Conservation (phyloP, 2,113 vertebrate species). For the Prolemur simus region DNA sequence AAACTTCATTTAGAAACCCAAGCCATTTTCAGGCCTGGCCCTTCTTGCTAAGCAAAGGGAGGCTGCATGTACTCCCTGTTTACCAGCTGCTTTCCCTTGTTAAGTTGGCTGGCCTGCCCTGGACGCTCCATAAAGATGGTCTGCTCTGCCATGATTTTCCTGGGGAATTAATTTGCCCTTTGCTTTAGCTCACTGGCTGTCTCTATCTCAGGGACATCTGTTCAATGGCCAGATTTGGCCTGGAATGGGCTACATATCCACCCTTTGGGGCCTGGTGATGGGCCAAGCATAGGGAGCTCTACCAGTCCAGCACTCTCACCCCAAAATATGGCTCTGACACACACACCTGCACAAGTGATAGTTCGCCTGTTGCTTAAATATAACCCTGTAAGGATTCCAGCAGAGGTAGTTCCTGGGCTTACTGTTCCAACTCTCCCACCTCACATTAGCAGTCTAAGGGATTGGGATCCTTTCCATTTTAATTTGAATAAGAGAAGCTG, state of each 20-base stretch:
- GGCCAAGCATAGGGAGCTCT: neutral
- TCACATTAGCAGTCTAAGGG: neutral
- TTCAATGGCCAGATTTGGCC: neutral
- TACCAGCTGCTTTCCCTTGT: neutral
- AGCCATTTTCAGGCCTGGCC: neutral
- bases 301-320: neutral
- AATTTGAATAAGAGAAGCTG: constrained; percentile 50
- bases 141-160: neutral
- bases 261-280: neutral
- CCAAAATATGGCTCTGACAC: neutral
- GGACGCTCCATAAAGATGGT: neutral
- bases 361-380: neutral
- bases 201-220: neutral
- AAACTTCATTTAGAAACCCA: neutral
- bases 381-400: neutral
- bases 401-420: neutral
- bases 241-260: neutral
- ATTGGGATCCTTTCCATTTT: neutral
- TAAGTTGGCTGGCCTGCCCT: neutral
- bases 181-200: neutral
- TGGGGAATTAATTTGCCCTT: constrained; percentile 1
- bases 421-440: neutral
- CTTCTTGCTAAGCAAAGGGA: neutral
- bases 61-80: neutral
- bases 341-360: neutral